Evolutionary conservation across 2,888 invertebrate species (phyloP).

Genomic region (Nomada ferruginata): DNA sequence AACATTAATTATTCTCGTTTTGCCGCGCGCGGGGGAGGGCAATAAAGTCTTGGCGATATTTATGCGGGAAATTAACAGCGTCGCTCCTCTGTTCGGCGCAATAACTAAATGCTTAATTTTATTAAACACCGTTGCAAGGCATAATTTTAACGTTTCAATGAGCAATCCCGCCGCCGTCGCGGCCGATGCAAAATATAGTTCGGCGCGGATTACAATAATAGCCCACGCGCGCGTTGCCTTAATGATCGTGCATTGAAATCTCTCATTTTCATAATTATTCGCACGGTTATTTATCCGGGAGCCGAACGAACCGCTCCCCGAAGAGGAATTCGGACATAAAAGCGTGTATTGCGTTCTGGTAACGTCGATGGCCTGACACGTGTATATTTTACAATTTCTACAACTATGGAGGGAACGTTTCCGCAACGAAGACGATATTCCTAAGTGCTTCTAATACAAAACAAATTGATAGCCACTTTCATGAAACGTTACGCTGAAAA

Average conservation of each 20-base stretch:
- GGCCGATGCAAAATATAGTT: slow-evolving; percentile 21
- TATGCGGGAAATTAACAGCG: slow-evolving; percentile 47
- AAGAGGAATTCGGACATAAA: background rate
- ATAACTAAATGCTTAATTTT: slow-evolving; percentile 52
- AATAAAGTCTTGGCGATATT: slow-evolving; percentile 54
- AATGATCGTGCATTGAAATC: slow-evolving; percentile 51
- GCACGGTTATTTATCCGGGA: slow-evolving; percentile 16
- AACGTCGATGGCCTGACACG: background rate
- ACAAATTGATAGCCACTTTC: slow-evolving; percentile 63
- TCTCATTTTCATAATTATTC: slow-evolving; percentile 58
- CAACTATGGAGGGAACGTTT: slow-evolving; percentile 13
- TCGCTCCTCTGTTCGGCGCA: slow-evolving; percentile 9
- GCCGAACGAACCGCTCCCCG: background rate
- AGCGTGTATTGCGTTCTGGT: background rate
- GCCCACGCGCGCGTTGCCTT: slow-evolving; percentile 15
- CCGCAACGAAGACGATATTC: slow-evolving; percentile 39
- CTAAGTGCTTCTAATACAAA: slow-evolving; percentile 43
- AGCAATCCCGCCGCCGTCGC: slow-evolving; percentile 1
- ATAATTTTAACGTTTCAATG: slow-evolving; percentile 43
- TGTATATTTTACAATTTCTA: slow-evolving; percentile 39
- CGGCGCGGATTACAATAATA: slow-evolving; percentile 51
- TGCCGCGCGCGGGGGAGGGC: slow-evolving; percentile 5
- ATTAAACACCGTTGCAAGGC: slow-evolving; percentile 42
- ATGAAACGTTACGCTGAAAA: slow-evolving; percentile 22
- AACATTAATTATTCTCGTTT: slow-evolving; percentile 24